Base-by-base conservation (phyloP, 2,113 vertebrate genomes). In the Sciurus niger region DNA sequence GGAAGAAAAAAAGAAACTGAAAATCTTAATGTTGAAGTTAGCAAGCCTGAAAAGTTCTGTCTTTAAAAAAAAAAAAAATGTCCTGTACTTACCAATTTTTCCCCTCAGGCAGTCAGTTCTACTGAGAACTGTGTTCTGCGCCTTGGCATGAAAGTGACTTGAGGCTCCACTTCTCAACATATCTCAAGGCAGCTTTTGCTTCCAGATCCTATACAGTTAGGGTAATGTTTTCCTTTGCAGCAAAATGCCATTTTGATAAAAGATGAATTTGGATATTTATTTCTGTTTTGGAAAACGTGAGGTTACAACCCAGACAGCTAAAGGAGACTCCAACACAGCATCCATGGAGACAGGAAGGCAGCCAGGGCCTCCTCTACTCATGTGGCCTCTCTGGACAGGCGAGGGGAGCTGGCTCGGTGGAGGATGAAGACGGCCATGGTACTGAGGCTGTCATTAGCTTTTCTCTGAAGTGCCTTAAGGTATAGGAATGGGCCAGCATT, bases 401-500 rank as follows among this genome's bases (percentile, higher is more conserved):
- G 0, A 87, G 97, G 97, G 97, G 72, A 96, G 93, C 72, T 48
- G 97, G 92, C 89, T 63, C 55, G 88, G 96, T 74, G 79, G 95
- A 97, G 97, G 97, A 60, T 55, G 96, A 94, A 97, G 97, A 97
- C 96, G 63, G 89, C 97, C 96, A 89, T 93, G 68, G 93, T 77
- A 95, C 98, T 24, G 87, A 97, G 98, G 98, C 98, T 98, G 97
- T 98, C 98, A 74, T 97, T 98, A 94, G 98, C 98, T 98, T 98
- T 98, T 98, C 96, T 98, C 98, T 98, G 98, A 99, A 99, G 99
- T 99, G 99, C 99, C 99, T 99, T 98, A 98, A 98, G 98, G 98
- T 40, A 40, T 97, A 98, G 97, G 98, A 98, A 97, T 96, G 97
- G 98, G 98, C 98, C 98, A 79, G 97, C 63, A 97, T 96, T 94